Base-by-base conservation (phyloP, 2,797 vertebrate genomes). In the Picus viridis region DNA sequence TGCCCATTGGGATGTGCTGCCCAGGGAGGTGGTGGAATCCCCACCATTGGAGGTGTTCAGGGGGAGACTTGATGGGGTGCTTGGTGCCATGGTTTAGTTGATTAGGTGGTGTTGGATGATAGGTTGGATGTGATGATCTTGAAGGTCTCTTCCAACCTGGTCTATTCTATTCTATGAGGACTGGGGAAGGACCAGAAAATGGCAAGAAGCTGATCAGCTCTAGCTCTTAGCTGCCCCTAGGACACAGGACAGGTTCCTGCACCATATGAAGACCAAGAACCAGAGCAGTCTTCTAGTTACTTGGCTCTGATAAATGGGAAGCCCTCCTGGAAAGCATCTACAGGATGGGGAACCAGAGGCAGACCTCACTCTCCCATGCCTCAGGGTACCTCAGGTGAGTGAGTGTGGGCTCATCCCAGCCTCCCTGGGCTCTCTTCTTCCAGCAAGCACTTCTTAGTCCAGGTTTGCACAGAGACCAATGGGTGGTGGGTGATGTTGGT, bases 221-320 rank as follows among this genome's bases (percentile, higher is more conserved):
- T 23, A 27, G 6, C 11, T 76, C 68, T 77, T 54, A 30, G 61
- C 26, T 70, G 43, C 4, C 76, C 53, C 10, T 27, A 56, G 20
- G 32, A 62, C 32, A 19, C 6, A 29, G 51, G 14, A 12, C 22
- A 5, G 0, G 6, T 23, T 5, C 4, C 2, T 5, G n/a, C 51
- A 9, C 16, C 1, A 1, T 49, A 49, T 7, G n/a, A 36, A 70
- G 34, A 3, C 29, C 9, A 34, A 45, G 15, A 19, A 84, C 16
- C 30, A 58, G 47, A 54, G 26, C 4, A 27, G 18, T 29, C 43
- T 29, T 47, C 15, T 8, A 4, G 3, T 12, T 32, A 16, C 1
- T 0, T 23, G 57, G 27, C 58, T 85, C 27, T 19, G 27, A n/a
- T 1, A 9, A 32, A 22, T 6, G 27, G 41, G 27, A 59, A 81